These are phyloP conservation scores for Leptinotarsa lineolata DNA, from an alignment of 1,140 invertebrate species.

Conservation along the genomic window DNA sequence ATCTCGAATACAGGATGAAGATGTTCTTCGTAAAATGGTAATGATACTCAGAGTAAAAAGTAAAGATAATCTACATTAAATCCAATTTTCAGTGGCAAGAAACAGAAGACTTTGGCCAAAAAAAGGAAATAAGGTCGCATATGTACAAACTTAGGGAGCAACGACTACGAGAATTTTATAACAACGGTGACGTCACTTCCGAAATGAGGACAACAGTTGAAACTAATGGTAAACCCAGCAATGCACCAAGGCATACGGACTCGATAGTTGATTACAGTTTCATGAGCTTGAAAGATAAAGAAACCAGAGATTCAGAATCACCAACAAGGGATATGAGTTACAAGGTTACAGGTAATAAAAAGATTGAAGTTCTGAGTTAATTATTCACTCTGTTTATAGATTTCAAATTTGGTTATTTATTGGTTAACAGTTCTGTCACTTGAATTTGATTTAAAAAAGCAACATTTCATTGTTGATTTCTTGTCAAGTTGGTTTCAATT, in stretches of 20 bases:
- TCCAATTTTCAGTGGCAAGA: constrained; percentile 74
- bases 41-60: constrained; percentile 42
- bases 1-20: constrained; percentile 71
- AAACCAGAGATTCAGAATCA: constrained; percentile 75
- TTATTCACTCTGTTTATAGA: no score
- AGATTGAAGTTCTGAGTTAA: not conserved
- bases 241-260: constrained; percentile 61
- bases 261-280: constrained; percentile 74
- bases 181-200: constrained; percentile 57
- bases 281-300: constrained; percentile 75
- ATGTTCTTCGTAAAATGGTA: constrained; percentile 73
- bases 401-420: no score
- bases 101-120: constrained; percentile 80
- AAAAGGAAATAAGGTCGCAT: constrained; percentile 82
- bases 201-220: constrained; percentile 31
- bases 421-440: no score
- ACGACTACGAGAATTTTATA: constrained; percentile 72
- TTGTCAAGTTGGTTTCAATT: no score
- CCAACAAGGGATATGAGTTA: constrained; percentile 67
- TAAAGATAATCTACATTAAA: not conserved
- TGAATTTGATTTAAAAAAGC: no score
- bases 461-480: no score
- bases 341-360: constrained; percentile 50
- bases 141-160: constrained; percentile 81
- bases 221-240: constrained; percentile 52